Evolutionary conservation across 1,140 invertebrate genomes (phyloP).

Genomic region (Campoletis sonorensis): DNA sequence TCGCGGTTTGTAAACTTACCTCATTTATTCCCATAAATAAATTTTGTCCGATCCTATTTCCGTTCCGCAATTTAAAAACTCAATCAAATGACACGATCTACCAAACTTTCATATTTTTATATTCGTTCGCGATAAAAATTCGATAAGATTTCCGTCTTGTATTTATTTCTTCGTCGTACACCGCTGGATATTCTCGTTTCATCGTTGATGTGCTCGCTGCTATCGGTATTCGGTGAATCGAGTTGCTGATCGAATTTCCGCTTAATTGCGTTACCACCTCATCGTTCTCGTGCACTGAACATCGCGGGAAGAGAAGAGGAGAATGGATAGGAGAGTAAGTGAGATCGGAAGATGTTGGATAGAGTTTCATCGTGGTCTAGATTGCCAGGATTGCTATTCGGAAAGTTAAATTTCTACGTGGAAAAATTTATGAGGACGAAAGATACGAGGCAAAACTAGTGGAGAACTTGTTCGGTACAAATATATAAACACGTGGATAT

Average conservation of each 20-base stretch:
- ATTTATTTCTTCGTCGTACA: not conserved
- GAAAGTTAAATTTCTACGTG: slow-evolving; percentile 35
- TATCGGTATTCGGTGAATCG: slow-evolving; percentile 31
- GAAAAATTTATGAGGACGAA: slow-evolving; percentile 36
- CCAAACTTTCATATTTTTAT: slow-evolving; percentile 14
- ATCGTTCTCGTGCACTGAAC: slow-evolving; percentile 14
- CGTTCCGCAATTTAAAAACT: slow-evolving; percentile 9
- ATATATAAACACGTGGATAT: not conserved
- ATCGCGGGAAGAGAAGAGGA: slow-evolving; percentile 42
- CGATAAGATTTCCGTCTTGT: not conserved
- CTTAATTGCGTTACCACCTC: slow-evolving; percentile 38
- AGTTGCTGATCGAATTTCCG: slow-evolving; percentile 40
- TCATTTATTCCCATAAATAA: not conserved
- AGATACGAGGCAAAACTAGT: slow-evolving; percentile 32
- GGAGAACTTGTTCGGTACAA: not conserved
- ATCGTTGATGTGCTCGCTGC: slow-evolving; percentile 10
- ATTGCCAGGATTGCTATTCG: slow-evolving; percentile 34
- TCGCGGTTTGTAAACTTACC: not conserved
- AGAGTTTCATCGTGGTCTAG: slow-evolving; percentile 24
- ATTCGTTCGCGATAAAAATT: not conserved
- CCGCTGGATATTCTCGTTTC: not conserved
- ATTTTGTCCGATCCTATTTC: not conserved
- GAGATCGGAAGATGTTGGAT: slow-evolving; percentile 38
- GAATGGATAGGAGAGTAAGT: slow-evolving; percentile 17
- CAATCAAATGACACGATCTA: not conserved